A percentile compares a stretch with the other conserved stretches of the same genome.
Conservation (phyloP, 2,797 vertebrate species). For the Todus mexicanus region DNA sequence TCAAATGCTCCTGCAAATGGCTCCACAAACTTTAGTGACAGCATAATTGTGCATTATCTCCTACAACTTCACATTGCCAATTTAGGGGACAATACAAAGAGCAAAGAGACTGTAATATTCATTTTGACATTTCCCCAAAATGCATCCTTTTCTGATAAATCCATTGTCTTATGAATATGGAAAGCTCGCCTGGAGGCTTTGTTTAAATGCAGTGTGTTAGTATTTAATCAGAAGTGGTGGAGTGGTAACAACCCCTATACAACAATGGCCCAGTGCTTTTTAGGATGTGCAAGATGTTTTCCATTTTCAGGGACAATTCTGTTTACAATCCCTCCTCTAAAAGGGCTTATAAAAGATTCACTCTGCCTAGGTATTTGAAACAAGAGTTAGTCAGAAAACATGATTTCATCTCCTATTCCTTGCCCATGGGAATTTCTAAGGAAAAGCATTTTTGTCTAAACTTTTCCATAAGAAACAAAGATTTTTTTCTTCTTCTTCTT, state of each 20-base stretch:
- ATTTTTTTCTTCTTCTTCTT: not conserved
- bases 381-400: constrained; percentile 5
- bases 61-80: not conserved
- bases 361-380: not conserved
- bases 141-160: not conserved
- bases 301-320: constrained; percentile 33
- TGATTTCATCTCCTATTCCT: not conserved
- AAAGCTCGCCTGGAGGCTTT: constrained; percentile 26
- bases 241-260: not conserved
- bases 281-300: not conserved
- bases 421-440: not conserved
- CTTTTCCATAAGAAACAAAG: not conserved
- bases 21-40: constrained; percentile 8
- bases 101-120: constrained; percentile 31
- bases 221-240: constrained; percentile 3
- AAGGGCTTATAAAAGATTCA: constrained; percentile 41
- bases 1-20: not conserved
- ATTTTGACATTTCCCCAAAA: constrained; percentile 34
- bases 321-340: constrained; percentile 2
- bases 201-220: not conserved
- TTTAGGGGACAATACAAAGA: constrained; percentile 26
- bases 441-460: constrained; percentile 23
- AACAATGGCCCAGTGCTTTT: not conserved
- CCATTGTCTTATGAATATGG: constrained; percentile 21
- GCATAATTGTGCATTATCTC: constrained; percentile 27